Conservation (phyloP, 2,113 vertebrate genomes). For the Zapornia atra region DNA sequence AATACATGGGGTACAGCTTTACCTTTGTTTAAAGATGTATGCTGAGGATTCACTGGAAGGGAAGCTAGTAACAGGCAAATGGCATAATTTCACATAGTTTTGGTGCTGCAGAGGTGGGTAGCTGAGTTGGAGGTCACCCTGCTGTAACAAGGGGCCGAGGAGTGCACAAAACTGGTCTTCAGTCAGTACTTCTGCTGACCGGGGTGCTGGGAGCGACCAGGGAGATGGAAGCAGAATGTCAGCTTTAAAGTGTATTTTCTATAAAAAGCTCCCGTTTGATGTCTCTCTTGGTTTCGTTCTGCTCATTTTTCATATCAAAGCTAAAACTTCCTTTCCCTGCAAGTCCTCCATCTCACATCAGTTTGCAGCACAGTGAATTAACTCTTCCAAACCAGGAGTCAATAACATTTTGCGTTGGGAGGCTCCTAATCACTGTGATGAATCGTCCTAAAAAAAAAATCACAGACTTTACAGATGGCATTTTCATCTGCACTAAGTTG, state of each 20-base stretch:
- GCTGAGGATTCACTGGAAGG: not conserved
- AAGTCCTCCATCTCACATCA: slow-evolving; percentile 21
- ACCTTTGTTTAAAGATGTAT: not conserved
- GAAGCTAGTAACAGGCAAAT: not conserved
- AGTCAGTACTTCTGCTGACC: not conserved
- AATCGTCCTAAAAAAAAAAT: slow-evolving; percentile 56
- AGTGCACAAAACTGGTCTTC: not conserved
- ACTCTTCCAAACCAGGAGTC: slow-evolving; percentile 51
- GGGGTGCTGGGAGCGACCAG: not conserved
- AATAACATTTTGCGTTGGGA: slow-evolving; percentile 27
- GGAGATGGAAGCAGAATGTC: not conserved
- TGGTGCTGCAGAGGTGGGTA: not conserved
- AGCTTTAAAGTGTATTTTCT: slow-evolving; percentile 8
- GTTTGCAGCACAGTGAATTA: slow-evolving; percentile 36
- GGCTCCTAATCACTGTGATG: slow-evolving; percentile 45
- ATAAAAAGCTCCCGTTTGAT: slow-evolving; percentile 46
- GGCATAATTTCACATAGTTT: not conserved
- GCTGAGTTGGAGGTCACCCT: not conserved
- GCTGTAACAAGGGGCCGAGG: not conserved
- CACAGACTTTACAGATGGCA: slow-evolving; percentile 62
- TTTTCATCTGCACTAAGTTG: slow-evolving; percentile 45
- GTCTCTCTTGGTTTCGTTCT: slow-evolving; percentile 36
- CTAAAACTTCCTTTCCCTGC: slow-evolving; percentile 29
- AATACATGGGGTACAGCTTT: not conserved
- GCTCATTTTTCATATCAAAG: slow-evolving; percentile 45